Base-by-base conservation (phyloP, 2,113 vertebrate species). In the Heteronetta atricapilla region DNA sequence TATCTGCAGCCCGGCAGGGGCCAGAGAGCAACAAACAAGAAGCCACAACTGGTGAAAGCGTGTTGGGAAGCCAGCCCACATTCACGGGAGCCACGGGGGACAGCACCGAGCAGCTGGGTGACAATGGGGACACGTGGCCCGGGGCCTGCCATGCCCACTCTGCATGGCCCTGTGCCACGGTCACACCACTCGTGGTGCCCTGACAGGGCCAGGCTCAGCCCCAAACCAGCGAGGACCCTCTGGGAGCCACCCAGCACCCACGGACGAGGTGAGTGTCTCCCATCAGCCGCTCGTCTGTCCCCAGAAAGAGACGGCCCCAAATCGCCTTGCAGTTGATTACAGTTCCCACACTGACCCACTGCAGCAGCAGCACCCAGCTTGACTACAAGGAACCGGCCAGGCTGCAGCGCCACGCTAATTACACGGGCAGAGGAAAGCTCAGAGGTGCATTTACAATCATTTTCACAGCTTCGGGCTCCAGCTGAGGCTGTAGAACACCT, bases 1-100 rank as follows among this genome's bases (percentile, higher is more conserved):
- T 25, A 66, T 67, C 31, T 3, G 38, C 21, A 38, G 36, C 52
- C 1, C 13, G 2, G 16, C 31, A 21, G 76, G 68, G 12, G 50
- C 0, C 0, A 75, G 42, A 28, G 17, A 56, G n/a, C 21, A 42
- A 10, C 64, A 31, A 33, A 5, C 16, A 31, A 25, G 5, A 63
- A 63, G 28, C 0, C 6, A 19, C 19, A 8, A 19, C 1, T 1
- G 12, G 29, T 33, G 50, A 42, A 36, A 44, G 69, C 42, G 44
- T 26, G 48, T 48, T 3, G 1, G 50, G 75, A 78, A 88, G n/a
- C 29, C 23, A n/a, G 48, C 22, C 34, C 53, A 31, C 6, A 28
- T 5, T 29, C 72, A 28, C 0, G 0, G 53, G 52, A 83, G 38
- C 40, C 25, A 20, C 67, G 42, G 64, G 29, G 60, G 21, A 48